A percentile compares a stretch with the other conserved stretches of the same genome.
Evolutionary conservation across 2,888 invertebrate species (phyloP).

Genomic region (Apantesis nais): DNA sequence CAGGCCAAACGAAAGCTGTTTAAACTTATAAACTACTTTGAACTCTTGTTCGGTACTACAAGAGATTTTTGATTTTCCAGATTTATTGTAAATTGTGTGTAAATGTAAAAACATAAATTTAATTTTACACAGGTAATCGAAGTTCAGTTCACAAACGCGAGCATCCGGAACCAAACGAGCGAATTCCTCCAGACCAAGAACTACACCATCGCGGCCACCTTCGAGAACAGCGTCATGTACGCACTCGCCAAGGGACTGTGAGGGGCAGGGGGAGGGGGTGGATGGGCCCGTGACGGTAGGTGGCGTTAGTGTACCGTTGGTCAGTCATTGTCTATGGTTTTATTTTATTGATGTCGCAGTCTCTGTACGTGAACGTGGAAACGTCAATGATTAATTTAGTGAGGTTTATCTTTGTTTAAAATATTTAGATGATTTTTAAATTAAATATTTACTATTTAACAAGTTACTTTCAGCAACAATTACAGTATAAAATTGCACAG

Average conservation of each 20-base stretch:
- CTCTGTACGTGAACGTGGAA: slow-evolving; percentile 1
- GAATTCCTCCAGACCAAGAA: slow-evolving; percentile 65
- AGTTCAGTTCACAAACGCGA: slow-evolving; percentile 59
- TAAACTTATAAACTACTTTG: no score
- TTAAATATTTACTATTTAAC: background rate
- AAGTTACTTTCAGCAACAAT: background rate
- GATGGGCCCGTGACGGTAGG: slow-evolving; percentile 14
- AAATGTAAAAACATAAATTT: background rate
- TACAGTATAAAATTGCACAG: background rate
- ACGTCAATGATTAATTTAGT: slow-evolving; percentile 4
- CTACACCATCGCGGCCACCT: slow-evolving; percentile 70
- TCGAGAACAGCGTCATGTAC: slow-evolving; percentile 67
- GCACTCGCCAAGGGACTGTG: slow-evolving; percentile 42
- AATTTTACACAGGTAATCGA: slow-evolving; percentile 66
- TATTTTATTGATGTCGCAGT: slow-evolving; percentile 7
- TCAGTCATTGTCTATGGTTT: slow-evolving; percentile 6
- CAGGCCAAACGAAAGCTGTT: no score
- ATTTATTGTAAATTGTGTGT: no score
- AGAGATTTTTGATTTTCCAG: no score
- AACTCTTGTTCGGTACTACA: no score
- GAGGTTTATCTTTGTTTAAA: slow-evolving; percentile 1
- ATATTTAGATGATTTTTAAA: background rate
- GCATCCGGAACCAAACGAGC: slow-evolving; percentile 63
- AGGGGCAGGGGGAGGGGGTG: background rate
- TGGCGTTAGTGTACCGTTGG: slow-evolving; percentile 25